Evolutionary conservation across 1,140 invertebrate species (phyloP), one percentile per base, ranked within the genome.

Genomic region (Delia radicum): DNA sequence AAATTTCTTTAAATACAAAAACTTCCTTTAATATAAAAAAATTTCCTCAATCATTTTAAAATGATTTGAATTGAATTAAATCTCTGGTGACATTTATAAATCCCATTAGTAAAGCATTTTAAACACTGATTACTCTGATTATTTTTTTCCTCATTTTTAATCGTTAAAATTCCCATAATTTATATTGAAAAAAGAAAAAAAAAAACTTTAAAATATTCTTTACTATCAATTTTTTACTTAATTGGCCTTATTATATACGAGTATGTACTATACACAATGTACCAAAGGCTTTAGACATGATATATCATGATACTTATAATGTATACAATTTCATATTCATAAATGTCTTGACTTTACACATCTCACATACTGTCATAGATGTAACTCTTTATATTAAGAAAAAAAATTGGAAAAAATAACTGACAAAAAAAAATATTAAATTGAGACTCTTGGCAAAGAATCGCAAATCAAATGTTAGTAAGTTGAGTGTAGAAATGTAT

Each of bases 291-390:
- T n/a, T n/a, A 13, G 0, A 15, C 42, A 0, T 48, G 4, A 4
- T 48, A 10, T 24, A 5, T 67, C 28, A n/a, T 10, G 63, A 18
- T n/a, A n/a, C n/a, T 10, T 26, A 69, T 69, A 69, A 69, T 69
- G 15, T 69, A 69, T 69, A 69, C 65, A 69, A 69, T 69, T 69
- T 69, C 65, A 69, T 69, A 69, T 69, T 69, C 65, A 69, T 69
- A 69, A 69, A 69, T 69, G 65, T 69, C 65, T 69, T 67, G 63
- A 55, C 48, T 55, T 55, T 55, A 55, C 48, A 55, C 48, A 55
- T 55, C 18, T 55, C 48, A 42, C 48, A 18, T 42, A 55, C 48
- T 55, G 48, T 55, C 48, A 55, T 55, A 18, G n/a, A 55, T 42
- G 37, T 42, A 15, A 42, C 37, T n/a, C n/a, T 42, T 42, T 42